Base-by-base conservation (phyloP, 2,888 invertebrate species). In the Sphaerophoria rueppellii region DNA sequence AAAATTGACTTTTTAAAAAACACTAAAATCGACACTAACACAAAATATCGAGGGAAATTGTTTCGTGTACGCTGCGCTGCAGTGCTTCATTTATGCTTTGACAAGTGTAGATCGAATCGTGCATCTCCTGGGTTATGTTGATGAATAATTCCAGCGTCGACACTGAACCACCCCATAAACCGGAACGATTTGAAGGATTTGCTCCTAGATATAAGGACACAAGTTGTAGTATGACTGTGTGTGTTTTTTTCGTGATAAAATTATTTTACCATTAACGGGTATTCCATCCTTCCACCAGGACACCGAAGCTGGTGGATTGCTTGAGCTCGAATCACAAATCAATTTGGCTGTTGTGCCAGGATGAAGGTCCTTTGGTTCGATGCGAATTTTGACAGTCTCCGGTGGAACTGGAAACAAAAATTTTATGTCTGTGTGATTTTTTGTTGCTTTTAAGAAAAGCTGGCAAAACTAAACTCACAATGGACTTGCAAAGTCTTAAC, bases 221-320 rank as follows among this genome's bases (percentile, higher is more conserved):
- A 52, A 16, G 24, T 60, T 35, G 54, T 52, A 73, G 43, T 60
- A 9, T 72, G 35, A 78, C 58, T 67, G 46, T 40, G 40, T 61
- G 48, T 16, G 40, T 50, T 55, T 63, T 63, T 6, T 60, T 16
- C 6, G 43, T 9, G 11, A 70, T 46, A 11, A 60, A 82, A 82
- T 71, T 63, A 34, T 75, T 55, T 85, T 48, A 79, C 91, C 90
- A 69, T 91, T 91, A 0, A 91, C 90, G 0, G 90, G 91, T 46
- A 91, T 91, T 34, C 90, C 90, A 69, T 91, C 90, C 75, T 91
- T 91, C 90, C 90, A 91, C 90, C 90, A 91, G 7, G 91, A 91
- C 0, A 91, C 89, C 61, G 90, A 88, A 4, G 90, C 90, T 0
- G 90, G 91, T 0, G 90, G 90, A 88, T 91, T 91, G 48, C 90